Evolutionary conservation across 2,888 invertebrate species (phyloP).

Genomic region (Gymnocheta viridis): DNA sequence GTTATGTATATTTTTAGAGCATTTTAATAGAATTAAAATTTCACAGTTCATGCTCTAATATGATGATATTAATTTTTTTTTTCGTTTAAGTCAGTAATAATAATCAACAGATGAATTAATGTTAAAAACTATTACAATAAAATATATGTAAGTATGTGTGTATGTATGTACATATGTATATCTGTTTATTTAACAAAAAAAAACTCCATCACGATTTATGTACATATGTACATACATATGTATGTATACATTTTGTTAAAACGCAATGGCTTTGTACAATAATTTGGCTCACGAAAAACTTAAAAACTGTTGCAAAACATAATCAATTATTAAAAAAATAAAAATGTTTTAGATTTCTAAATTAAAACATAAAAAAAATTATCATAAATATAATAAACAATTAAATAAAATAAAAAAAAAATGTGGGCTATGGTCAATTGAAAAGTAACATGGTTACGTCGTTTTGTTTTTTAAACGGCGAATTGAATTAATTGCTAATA

Average conservation of each 20-base stretch:
- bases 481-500: slow-evolving; percentile 6
- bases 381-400: not conserved
- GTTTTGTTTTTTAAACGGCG: not conserved
- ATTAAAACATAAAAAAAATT: slow-evolving; percentile 31
- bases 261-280: not conserved
- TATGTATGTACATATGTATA: too few species aligned
- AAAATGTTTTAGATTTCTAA: slow-evolving; percentile 57
- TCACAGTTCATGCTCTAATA: slow-evolving; percentile 65
- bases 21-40: slow-evolving; percentile 48
- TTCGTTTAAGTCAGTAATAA: not conserved
- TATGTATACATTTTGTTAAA: slow-evolving; percentile 6
- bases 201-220: slow-evolving; percentile 46
- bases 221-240: too few species aligned
- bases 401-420: slow-evolving; percentile 12
- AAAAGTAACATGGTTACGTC: not conserved
- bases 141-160: slow-evolving; percentile 24
- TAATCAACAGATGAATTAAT: slow-evolving; percentile 35
- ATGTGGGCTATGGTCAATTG: slow-evolving; percentile 59
- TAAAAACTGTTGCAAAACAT: slow-evolving; percentile 38
- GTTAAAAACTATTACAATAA: slow-evolving; percentile 21
- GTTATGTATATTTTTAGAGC: not conserved
- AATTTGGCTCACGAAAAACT: not conserved
- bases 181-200: too few species aligned
- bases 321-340: slow-evolving; percentile 62
- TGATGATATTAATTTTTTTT: slow-evolving; percentile 26